These are phyloP conservation scores for Heliocidaris erythrogramma DNA, from an alignment of 35 echinoderm and acorn worm genomes.

Conservation along the genomic window DNA sequence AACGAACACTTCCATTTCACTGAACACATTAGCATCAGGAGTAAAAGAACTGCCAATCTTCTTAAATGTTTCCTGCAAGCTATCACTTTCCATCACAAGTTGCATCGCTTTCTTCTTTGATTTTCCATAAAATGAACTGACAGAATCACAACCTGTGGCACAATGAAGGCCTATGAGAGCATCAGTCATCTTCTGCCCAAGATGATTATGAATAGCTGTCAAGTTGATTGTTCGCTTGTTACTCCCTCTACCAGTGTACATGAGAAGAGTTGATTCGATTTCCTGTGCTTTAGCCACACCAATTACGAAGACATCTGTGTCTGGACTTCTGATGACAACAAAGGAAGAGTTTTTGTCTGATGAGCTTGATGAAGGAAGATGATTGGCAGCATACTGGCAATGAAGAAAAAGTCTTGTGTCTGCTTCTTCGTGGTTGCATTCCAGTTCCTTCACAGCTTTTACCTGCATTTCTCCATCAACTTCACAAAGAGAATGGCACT, in stretches of 20 bases:
- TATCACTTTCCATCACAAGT: too few species aligned
- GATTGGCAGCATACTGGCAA: background rate
- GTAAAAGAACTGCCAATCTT: slow-evolving; percentile 24
- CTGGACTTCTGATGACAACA: slow-evolving; percentile 37
- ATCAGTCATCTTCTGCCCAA: slow-evolving; percentile 38
- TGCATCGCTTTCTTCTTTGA: slow-evolving; percentile 59
- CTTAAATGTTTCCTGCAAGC: slow-evolving; percentile 11
- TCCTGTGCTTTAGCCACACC: background rate
- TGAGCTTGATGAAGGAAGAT: too few species aligned
- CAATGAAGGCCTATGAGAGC: slow-evolving; percentile 71
- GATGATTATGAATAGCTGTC: background rate
- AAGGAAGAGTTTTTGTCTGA: background rate
- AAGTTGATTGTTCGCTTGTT: slow-evolving; percentile 57
- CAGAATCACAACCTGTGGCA: slow-evolving; percentile 61
- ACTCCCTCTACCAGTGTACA: slow-evolving; percentile 65
- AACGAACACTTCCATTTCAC: slow-evolving; percentile 51
- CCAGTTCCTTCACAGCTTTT: background rate
- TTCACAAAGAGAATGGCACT: background rate
- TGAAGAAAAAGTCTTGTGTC: slow-evolving; percentile 47
- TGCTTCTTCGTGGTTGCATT: slow-evolving; percentile 41
- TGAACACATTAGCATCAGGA: background rate
- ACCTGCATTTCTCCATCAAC: background rate
- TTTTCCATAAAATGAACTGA: slow-evolving; percentile 63
- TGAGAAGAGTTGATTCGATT: slow-evolving; percentile 33
- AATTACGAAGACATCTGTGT: slow-evolving; percentile 51